These are phyloP conservation scores for Nasonovia ribisnigri DNA, from an alignment of 2,888 invertebrate genomes.

Conservation along the genomic window DNA sequence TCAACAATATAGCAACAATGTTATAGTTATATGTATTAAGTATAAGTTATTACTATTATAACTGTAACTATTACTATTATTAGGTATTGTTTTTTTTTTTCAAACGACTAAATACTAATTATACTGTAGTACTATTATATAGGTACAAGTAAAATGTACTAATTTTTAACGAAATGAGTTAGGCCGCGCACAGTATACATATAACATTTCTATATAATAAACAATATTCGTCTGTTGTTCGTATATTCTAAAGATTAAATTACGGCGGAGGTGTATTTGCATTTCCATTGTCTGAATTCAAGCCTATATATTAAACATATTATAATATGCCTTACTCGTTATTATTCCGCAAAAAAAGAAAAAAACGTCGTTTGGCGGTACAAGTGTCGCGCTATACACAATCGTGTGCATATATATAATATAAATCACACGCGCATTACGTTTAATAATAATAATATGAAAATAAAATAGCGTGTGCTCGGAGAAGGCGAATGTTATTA, in stretches of 20 bases:
- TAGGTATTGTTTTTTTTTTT: background rate
- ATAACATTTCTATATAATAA: background rate
- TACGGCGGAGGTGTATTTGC: conserved; percentile 1
- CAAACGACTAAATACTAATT: background rate
- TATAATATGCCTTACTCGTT: background rate
- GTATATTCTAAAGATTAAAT: background rate
- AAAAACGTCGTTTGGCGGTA: background rate
- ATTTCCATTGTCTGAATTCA: conserved; percentile 8
- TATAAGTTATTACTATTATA: background rate
- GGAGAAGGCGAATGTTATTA: conserved; percentile 25
- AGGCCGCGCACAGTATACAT: background rate
- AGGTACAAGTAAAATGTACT: background rate
- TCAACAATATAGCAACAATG: background rate
- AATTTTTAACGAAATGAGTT: background rate
- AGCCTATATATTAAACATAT: background rate
- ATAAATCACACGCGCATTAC: background rate
- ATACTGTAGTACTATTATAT: background rate
- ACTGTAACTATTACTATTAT: background rate
- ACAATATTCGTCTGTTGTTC: conserved; percentile 6
- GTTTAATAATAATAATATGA: conserved; percentile 8
- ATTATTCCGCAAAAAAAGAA: background rate
- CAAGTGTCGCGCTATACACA: background rate
- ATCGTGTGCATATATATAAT: background rate
- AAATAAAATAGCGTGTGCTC: conserved; percentile 7
- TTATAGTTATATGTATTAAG: background rate